phyloP scores from a whole-genome alignment of 2,888 invertebrate species.

The Drosophila birchii region DNA sequence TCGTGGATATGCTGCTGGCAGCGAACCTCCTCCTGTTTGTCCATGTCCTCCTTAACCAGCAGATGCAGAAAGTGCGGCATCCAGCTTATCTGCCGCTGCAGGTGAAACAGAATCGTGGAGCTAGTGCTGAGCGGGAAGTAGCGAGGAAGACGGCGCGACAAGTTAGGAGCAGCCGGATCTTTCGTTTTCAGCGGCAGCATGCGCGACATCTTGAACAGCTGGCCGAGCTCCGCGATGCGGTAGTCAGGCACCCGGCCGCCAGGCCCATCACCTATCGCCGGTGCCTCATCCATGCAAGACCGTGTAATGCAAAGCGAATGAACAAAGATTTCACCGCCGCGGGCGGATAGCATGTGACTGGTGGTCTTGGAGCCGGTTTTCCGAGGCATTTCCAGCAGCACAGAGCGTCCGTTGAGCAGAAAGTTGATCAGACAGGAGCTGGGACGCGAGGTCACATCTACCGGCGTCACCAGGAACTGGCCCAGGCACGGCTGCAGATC shows the following conservation, averaged over 20 bases:
- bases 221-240: slow-evolving; percentile 92
- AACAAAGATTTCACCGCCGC: slow-evolving; percentile 98
- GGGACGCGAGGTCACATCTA: slow-evolving; percentile 98
- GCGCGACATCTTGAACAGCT: slow-evolving; percentile 93
- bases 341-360: slow-evolving; percentile 96
- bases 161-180: slow-evolving; percentile 84
- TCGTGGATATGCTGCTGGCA: slow-evolving; percentile 94
- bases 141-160: slow-evolving; percentile 90
- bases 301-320: slow-evolving; percentile 94
- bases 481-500: slow-evolving; percentile 93
- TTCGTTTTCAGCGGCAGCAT: slow-evolving; percentile 89
- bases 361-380: slow-evolving; percentile 94
- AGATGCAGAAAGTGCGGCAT: slow-evolving; percentile 92
- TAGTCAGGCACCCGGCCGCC: slow-evolving; percentile 98
- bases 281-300: slow-evolving; percentile 96
- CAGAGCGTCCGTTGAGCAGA: slow-evolving; percentile 96
- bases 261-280: slow-evolving; percentile 96
- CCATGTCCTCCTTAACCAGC: slow-evolving; percentile 92
- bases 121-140: slow-evolving; percentile 96
- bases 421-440: slow-evolving; percentile 99
- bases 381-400: slow-evolving; percentile 95
- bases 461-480: slow-evolving; percentile 96
- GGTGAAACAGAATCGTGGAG: slow-evolving; percentile 94
- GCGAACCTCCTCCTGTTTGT: slow-evolving; percentile 93
- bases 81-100: slow-evolving; percentile 91